A percentile compares a stretch with the other conserved stretches of the same genome.
phyloP scores from a whole-genome alignment of 2,888 invertebrate species.

The Cetonia aurata region DNA sequence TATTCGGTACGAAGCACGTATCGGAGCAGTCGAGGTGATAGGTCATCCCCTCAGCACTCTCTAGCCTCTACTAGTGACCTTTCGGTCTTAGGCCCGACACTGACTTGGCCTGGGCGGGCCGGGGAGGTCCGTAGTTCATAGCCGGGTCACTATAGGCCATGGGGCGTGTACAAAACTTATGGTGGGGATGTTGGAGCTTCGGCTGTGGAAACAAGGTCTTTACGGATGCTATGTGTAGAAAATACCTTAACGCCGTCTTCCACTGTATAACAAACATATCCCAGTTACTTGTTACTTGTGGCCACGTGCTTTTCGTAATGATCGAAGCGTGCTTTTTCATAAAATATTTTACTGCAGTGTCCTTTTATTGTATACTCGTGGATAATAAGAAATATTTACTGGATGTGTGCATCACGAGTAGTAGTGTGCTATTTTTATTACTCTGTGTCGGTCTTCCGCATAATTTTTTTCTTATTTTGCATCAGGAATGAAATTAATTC shows the following conservation, averaged over 20 bases:
- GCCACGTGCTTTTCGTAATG: slow-evolving; percentile 41
- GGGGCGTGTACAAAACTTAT: slow-evolving; percentile 61
- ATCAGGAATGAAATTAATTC: slow-evolving; percentile 16
- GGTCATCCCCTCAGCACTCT: slow-evolving; percentile 68
- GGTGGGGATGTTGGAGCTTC: slow-evolving; percentile 49
- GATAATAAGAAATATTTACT: not conserved
- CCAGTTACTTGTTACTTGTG: slow-evolving; percentile 46
- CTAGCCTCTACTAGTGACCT: slow-evolving; percentile 69
- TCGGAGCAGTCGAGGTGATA: slow-evolving; percentile 66
- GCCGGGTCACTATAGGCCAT: slow-evolving; percentile 68
- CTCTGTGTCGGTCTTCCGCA: not conserved
- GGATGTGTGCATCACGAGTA: slow-evolving; percentile 9
- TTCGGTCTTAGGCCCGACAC: slow-evolving; percentile 68
- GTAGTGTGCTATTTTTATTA: slow-evolving; percentile 10
- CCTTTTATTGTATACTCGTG: not conserved
- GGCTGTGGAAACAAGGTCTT: slow-evolving; percentile 37
- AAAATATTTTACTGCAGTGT: slow-evolving; percentile 17
- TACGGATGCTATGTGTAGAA: slow-evolving; percentile 27
- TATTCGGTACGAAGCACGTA: slow-evolving; percentile 58
- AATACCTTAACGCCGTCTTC: slow-evolving; percentile 29
- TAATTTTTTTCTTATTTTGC: not conserved
- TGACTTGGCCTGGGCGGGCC: slow-evolving; percentile 68
- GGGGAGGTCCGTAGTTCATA: slow-evolving; percentile 67
- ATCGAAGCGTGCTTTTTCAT: slow-evolving; percentile 23
- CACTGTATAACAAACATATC: slow-evolving; percentile 36